Base-by-base conservation (phyloP, 2,888 invertebrate genomes). In the Apamea sordens region DNA sequence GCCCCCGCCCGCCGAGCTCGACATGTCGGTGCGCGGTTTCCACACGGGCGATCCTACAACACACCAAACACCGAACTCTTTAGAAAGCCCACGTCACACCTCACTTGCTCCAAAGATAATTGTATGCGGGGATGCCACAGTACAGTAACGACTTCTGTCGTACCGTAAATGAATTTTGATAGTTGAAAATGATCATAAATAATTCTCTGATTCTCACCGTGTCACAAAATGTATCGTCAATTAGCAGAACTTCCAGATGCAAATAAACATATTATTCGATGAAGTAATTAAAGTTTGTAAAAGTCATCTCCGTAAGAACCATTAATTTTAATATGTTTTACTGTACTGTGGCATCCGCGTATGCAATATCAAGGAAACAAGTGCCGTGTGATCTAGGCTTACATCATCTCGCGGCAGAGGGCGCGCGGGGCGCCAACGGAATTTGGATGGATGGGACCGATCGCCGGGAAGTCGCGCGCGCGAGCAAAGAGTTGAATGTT, bases 1-100 rank as follows among this genome's bases (percentile, higher is more conserved):
- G 77, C 90, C 92, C 81, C 91, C 91, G 86, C 91, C 91, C 95
- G 96, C 96, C 96, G 97, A 97, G 96, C 97, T 96, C 97, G 97
- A 96, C 97, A 97, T 98, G 97, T 99, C 99, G n/a, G n/a, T n/a
- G 97, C 99, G 98, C 97, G 99, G 99, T 98, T 99, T 99, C 99
- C 99, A 99, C 97, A 99, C 98, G 96, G 99, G 99, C 97, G 99
- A 99, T 97, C 99, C 99, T 98, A 98, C 97, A 98, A 98, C 97
- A 97, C 97, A 97, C 96, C 97, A 97, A 97, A 97, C 97, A 97
- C 97, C 97, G 94, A 97, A 97, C 97, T 97, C 97, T 97, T 97
- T 96, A 93, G 91, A 82, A 79, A 86, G 85, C 85, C 79, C 67
- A 75, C 74, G 74, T 73, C 86, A 83, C 85, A 82, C 83, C 44